Percentiles rank a stretch among this genome's conserved stretches.
These are phyloP conservation scores for Hiodon alosoides DNA, from an alignment of 2,113 vertebrate species.

Conservation along the genomic window DNA sequence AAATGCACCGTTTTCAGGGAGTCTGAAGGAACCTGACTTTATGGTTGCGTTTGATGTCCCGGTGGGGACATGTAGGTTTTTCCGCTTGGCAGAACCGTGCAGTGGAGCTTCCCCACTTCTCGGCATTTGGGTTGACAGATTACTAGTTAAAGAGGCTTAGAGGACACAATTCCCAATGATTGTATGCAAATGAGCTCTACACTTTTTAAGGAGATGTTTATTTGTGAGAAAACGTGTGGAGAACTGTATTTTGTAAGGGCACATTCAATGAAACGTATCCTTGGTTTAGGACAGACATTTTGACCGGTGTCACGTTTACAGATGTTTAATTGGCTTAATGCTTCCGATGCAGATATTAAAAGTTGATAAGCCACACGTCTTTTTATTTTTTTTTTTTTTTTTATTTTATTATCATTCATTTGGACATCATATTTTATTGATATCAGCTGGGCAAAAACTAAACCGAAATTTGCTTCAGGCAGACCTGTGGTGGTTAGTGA, in stretches of 20 bases:
- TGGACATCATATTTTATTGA: neutral
- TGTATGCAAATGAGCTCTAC: neutral
- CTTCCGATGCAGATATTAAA: neutral
- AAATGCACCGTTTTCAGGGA: neutral
- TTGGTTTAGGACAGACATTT: neutral
- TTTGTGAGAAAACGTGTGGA: neutral
- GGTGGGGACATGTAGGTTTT: slow-evolving; percentile 4
- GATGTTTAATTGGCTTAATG: slow-evolving; percentile 4
- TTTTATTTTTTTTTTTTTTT: neutral
- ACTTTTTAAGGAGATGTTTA: slow-evolving; percentile 4
- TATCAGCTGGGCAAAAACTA: slow-evolving; percentile 1
- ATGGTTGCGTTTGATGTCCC: slow-evolving; percentile 18
- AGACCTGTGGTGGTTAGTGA: neutral
- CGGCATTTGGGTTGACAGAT: slow-evolving; percentile 8
- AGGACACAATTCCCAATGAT: slow-evolving; percentile 14
- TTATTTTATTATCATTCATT: neutral
- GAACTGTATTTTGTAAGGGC: neutral
- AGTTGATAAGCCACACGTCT: neutral
- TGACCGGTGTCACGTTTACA: neutral
- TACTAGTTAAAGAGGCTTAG: slow-evolving; percentile 16
- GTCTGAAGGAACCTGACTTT: slow-evolving; percentile 21
- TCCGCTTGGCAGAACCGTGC: slow-evolving; percentile 11
- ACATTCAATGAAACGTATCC: neutral
- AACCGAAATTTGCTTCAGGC: neutral
- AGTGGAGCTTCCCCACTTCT: slow-evolving; percentile 7